phyloP scores from a whole-genome alignment of 2,888 invertebrate species.

The Ectobius pallidus region DNA sequence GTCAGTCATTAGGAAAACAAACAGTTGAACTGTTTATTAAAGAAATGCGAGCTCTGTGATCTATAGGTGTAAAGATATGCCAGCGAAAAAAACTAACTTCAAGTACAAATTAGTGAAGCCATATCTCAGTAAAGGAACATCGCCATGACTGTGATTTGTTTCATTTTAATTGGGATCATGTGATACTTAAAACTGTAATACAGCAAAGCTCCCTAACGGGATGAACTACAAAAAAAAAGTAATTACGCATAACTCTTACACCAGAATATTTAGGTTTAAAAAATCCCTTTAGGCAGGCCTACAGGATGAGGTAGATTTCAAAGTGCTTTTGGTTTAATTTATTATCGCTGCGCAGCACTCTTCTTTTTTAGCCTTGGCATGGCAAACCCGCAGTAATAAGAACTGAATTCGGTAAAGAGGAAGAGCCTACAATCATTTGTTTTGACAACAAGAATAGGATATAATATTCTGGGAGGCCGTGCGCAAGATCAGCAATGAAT shows the following conservation, averaged over 20 bases:
- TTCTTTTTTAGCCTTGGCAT: too few species aligned
- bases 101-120: constrained; percentile 8
- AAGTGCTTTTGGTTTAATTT: too few species aligned
- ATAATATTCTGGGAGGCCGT: too few species aligned
- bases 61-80: background rate
- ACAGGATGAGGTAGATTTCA: too few species aligned
- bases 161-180: background rate
- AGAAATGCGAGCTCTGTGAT: background rate
- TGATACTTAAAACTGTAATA: background rate
- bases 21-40: background rate
- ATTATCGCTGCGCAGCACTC: too few species aligned
- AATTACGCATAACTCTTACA: background rate
- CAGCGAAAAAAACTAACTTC: background rate
- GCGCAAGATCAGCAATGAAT: too few species aligned
- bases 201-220: background rate
- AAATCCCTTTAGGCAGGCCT: too few species aligned
- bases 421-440: too few species aligned
- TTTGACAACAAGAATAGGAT: too few species aligned
- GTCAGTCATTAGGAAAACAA: background rate
- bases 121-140: background rate
- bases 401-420: too few species aligned
- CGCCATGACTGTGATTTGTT: background rate
- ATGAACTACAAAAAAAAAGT: background rate
- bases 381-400: too few species aligned
- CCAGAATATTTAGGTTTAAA: background rate